Base-by-base conservation (phyloP, 2,888 invertebrate species). In the Branchipolynoe longqiensis region DNA sequence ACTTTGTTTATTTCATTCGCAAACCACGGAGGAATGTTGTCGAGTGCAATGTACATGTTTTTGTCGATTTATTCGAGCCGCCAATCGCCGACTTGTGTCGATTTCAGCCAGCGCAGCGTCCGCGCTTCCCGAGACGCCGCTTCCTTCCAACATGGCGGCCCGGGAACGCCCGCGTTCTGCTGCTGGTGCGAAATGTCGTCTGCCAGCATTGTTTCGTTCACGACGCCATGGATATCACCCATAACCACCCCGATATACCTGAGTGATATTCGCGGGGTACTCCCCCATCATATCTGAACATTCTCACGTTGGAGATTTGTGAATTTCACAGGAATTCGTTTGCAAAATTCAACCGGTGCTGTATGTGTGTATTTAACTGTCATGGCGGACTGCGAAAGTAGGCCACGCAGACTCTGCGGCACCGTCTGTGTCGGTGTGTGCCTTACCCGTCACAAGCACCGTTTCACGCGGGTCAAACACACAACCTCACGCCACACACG, bases 111-210 rank as follows among this genome's bases (percentile, higher is more conserved):
- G 48, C 40, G 31, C 31, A 1, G 78, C 41, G 48, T 78, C 31
- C 78, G n/a, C 31, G 48, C 54, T 31, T n/a, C 36, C 1, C 22
- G 36, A 69, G 54, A 12, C 40, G 78, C 78, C 28, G 8, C 54
- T 54, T 48, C 4, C 41, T 31, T 6, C 78, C 78, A 48, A 48
- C 31, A 78, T 78, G 78, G 78, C 78, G 41, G 78, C 28, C 78
- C 1, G n/a, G 25, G 41, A 18, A 18, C 6, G 12, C 25, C 78
- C 41, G 18, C 41, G 48, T 78, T 14, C n/a, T 3, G 78, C 14
- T 41, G 41, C 48, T n/a, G n/a, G n/a, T n/a, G n/a, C n/a, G n/a
- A n/a, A n/a, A n/a, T n/a, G n/a, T n/a, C 14, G 78, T 25, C 78
- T 78, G 12, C 48, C 54, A 28, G 28, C 12, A 14, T 12, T 25